Percentiles rank a stretch among this genome's conserved stretches.
phyloP scores from a whole-genome alignment of 2,888 invertebrate species.

The Eretmocerus hayati region DNA sequence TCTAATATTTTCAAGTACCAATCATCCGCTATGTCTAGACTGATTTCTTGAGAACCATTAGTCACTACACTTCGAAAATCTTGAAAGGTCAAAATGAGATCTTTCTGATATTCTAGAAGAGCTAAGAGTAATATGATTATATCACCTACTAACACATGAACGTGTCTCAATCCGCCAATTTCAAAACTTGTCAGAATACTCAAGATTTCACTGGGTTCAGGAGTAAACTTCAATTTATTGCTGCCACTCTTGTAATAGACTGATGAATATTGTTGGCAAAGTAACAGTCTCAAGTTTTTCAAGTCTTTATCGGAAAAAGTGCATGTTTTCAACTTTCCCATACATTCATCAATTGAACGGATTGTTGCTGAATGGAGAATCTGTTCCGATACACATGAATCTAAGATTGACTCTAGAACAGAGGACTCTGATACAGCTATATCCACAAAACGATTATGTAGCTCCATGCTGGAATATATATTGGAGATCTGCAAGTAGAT shows the following conservation, averaged over 20 bases:
- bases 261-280: slow-evolving; percentile 16
- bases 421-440: slow-evolving; percentile 24
- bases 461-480: slow-evolving; percentile 27
- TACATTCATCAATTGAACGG: slow-evolving; percentile 6
- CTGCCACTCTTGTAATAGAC: slow-evolving; percentile 4
- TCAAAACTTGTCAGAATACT: slow-evolving; percentile 6
- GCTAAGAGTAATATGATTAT: slow-evolving; percentile 29
- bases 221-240: neutral
- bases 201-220: slow-evolving; percentile 4
- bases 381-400: neutral
- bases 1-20: slow-evolving; percentile 27
- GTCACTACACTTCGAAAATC: slow-evolving; percentile 21
- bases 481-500: neutral
- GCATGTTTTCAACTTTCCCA: neutral
- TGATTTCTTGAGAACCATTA: neutral
- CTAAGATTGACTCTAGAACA: slow-evolving; percentile 23
- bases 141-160: slow-evolving; percentile 26
- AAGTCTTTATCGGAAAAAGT: slow-evolving; percentile 2
- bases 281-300: slow-evolving; percentile 8
- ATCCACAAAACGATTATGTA: slow-evolving; percentile 30
- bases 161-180: slow-evolving; percentile 1
- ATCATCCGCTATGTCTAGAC: slow-evolving; percentile 8
- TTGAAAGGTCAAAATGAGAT: slow-evolving; percentile 22
- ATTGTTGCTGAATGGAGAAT: slow-evolving; percentile 1
- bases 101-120: slow-evolving; percentile 22